Evolutionary conservation across 2,888 invertebrate genomes (phyloP).

Genomic region (Hydroisotoma schaefferi): DNA sequence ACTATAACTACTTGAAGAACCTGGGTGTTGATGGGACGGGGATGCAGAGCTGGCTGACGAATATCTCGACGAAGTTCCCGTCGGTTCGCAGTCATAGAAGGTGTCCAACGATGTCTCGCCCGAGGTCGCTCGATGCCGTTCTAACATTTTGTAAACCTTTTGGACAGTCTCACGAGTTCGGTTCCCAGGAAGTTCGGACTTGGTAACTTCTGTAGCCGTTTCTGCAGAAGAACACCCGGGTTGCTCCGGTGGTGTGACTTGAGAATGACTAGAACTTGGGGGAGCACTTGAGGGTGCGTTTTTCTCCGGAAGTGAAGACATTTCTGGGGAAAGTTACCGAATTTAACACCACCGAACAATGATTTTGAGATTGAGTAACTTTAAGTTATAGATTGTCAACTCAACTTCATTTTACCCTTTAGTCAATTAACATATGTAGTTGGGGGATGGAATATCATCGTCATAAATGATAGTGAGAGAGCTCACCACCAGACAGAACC

Average conservation of each 20-base stretch:
- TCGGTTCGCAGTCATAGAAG: conserved; percentile 28
- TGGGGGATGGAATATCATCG: neutral
- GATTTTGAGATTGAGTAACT: neutral
- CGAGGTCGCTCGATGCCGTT: conserved; percentile 47
- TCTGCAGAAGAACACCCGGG: conserved; percentile 10
- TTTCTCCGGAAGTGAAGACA: neutral
- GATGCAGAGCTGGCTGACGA: conserved; percentile 12
- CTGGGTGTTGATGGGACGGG: conserved; percentile 2
- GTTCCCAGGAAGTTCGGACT: conserved; percentile 22
- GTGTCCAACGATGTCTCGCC: conserved; percentile 24
- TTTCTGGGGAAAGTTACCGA: neutral
- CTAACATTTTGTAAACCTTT: conserved; percentile 47
- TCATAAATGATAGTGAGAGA: neutral
- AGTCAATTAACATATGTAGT: conserved; percentile 3
- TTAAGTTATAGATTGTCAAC: conserved; percentile 1
- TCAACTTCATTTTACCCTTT: neutral
- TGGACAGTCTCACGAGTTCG: conserved; percentile 47
- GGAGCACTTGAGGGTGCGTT: neutral
- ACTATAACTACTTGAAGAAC: conserved; percentile 14
- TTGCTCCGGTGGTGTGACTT: neutral
- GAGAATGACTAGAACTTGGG: neutral
- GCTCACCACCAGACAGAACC: neutral
- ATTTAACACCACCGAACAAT: neutral
- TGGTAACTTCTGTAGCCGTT: conserved; percentile 1
- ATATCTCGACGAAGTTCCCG: conserved; percentile 15